A percentile compares a stretch with the other conserved stretches of the same genome.
Conservation (phyloP, 2,888 invertebrate species). For the Ectemnius cavifrons region DNA sequence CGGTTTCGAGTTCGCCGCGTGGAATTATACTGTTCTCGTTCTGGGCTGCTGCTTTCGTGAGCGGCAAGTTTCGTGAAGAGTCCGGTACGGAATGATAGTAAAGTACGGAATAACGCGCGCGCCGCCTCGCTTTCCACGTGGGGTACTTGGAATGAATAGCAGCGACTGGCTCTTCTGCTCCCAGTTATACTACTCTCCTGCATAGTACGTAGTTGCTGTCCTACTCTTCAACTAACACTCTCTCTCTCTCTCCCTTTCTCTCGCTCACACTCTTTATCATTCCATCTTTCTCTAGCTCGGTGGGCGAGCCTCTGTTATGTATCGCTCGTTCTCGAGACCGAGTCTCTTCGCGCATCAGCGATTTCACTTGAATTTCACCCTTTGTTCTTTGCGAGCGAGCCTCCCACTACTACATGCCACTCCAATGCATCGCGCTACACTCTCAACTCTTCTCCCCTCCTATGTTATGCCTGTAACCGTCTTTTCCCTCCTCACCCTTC, state of each 20-base stretch:
- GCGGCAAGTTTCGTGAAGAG: slow-evolving; percentile 4
- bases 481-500: too few species aligned
- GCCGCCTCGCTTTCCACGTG: not conserved
- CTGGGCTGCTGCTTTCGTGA: not conserved
- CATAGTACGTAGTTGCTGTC: slow-evolving; percentile 1
- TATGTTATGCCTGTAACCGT: too few species aligned
- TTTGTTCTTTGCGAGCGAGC: slow-evolving; percentile 24
- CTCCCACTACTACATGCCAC: not conserved
- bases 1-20: not conserved
- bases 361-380: slow-evolving; percentile 33
- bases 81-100: not conserved
- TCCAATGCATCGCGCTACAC: not conserved
- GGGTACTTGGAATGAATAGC: too few species aligned
- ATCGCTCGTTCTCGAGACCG: not conserved
- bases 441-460: not conserved
- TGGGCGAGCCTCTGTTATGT: too few species aligned
- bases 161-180: too few species aligned
- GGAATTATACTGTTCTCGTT: slow-evolving; percentile 5
- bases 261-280: too few species aligned
- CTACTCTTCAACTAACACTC: too few species aligned
- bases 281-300: not conserved
- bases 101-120: slow-evolving; percentile 5
- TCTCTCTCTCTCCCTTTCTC: too few species aligned
- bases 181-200: too few species aligned
- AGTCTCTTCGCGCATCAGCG: slow-evolving; percentile 25